Evolutionary conservation across 2,888 invertebrate genomes (phyloP), one percentile per base, ranked within the genome.

Genomic region (Galeruca laticollis): DNA sequence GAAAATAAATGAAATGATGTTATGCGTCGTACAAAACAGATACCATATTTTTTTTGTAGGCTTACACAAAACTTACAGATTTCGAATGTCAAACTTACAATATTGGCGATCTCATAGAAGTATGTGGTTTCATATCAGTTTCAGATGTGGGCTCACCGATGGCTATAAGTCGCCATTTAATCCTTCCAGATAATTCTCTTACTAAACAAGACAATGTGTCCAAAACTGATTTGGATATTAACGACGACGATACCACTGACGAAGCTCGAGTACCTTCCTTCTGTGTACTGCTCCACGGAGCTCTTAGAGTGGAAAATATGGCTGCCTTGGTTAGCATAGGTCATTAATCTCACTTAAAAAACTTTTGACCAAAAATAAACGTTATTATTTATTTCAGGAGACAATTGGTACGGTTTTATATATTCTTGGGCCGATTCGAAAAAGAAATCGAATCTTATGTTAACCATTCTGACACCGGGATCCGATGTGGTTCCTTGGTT

Each of bases 361-460:
- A 26, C 26, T 26, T 26, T 6, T 6, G 26, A 6, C 6, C 26
- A 26, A 3, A 6, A 5, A 6, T 6, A 3, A 26, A 26, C 26
- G 26, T 40, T 33, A 26, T 57, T 10, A 47, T 13, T 9, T 33
- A n/a, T 43, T 64, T 87, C 98, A 0, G 93, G 92, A 69, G 83
- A 79, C 1, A 93, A 96, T 77, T 98, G 98, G 98, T 97, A 91
- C 87, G 98, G 98, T n/a, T 93, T 97, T 73, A 88, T 98, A 70
- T 94, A 96, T 79, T 96, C 97, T 0, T 97, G 95, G 93, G 95
- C 96, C 13, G 98, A 98, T 84, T 93, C 90, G 54, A 95, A 95
- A 81, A 95, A 95, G 84, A 95, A 95, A 83, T 97, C 97, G 0
- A 97, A 97, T 84, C 87, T 98, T 52, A 93, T 98, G 92, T 87